Conservation (phyloP, 1,140 invertebrate genomes). For the Stegodyphus mimosarum region DNA sequence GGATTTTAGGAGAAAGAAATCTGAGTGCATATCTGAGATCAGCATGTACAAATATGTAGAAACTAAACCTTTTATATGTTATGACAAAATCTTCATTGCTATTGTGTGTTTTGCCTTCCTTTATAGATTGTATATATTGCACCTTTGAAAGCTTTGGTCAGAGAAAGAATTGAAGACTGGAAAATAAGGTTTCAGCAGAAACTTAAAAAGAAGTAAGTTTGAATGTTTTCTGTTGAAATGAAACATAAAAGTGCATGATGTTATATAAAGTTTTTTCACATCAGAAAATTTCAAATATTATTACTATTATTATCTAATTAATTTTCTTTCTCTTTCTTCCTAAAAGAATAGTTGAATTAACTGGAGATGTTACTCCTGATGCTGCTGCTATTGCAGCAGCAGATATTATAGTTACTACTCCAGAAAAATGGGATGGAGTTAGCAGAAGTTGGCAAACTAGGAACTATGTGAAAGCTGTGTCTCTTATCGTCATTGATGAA, state of each 20-base stretch:
- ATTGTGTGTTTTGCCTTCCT: too few relatives aligned
- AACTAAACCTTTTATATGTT: too few relatives aligned
- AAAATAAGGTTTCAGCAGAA: conserved; percentile 84
- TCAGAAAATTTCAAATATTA: background rate
- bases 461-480: conserved; percentile 91
- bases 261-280: background rate
- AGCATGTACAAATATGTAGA: too few relatives aligned
- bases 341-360: conserved; percentile 91
- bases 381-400: conserved; percentile 83
- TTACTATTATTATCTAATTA: too few relatives aligned
- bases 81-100: too few relatives aligned
- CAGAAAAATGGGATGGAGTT: conserved; percentile 99
- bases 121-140: conserved; percentile 95
- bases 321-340: too few relatives aligned
- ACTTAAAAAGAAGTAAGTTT: conserved; percentile 75
- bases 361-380: conserved; percentile 95
- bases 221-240: background rate
- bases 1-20: too few relatives aligned
- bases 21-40: too few relatives aligned
- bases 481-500: conserved; percentile 97
- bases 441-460: conserved; percentile 97
- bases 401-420: conserved; percentile 96
- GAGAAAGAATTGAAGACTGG: conserved; percentile 98
- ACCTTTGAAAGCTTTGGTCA: conserved; percentile 95
- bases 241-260: background rate